Evolutionary conservation across 2,797 vertebrate species (phyloP).

Genomic region (Monodelphis domestica): DNA sequence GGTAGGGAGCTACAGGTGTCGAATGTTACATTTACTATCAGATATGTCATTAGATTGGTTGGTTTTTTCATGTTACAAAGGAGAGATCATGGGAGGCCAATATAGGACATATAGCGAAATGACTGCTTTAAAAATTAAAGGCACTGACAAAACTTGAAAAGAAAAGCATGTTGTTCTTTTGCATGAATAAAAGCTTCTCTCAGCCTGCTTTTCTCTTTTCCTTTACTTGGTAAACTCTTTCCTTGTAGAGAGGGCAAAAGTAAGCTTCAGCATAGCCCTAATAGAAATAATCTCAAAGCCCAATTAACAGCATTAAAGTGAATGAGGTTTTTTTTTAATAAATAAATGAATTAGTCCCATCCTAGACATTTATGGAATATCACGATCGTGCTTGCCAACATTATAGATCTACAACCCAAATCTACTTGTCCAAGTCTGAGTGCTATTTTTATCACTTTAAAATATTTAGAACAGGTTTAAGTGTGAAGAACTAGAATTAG

Average conservation of each 20-base stretch:
- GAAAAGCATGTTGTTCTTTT: background rate
- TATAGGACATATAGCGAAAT: no score
- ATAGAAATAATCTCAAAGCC: slow-evolving; percentile 17
- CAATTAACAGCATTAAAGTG: background rate
- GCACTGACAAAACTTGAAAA: slow-evolving; percentile 10
- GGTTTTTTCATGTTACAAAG: slow-evolving; percentile 5
- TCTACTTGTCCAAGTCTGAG: slow-evolving; percentile 9
- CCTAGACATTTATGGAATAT: slow-evolving; percentile 16
- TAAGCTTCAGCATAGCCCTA: slow-evolving; percentile 17
- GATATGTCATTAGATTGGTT: background rate
- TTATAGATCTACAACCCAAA: slow-evolving; percentile 26
- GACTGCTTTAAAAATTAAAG: background rate
- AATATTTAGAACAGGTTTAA: background rate
- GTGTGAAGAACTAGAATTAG: background rate
- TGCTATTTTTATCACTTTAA: slow-evolving; percentile 13
- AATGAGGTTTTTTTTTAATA: slow-evolving; percentile 5
- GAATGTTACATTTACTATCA: background rate
- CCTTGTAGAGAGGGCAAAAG: slow-evolving; percentile 45
- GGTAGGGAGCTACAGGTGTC: background rate
- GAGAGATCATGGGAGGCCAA: background rate
- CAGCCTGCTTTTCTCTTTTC: slow-evolving; percentile 5
- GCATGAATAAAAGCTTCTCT: slow-evolving; percentile 7
- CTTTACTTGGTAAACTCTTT: slow-evolving; percentile 41
- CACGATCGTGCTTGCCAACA: background rate
- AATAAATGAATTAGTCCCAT: background rate